A percentile compares a stretch with the other conserved stretches of the same genome.
Evolutionary conservation across 1,140 invertebrate genomes (phyloP).

Genomic region (Caerostris extrusa): DNA sequence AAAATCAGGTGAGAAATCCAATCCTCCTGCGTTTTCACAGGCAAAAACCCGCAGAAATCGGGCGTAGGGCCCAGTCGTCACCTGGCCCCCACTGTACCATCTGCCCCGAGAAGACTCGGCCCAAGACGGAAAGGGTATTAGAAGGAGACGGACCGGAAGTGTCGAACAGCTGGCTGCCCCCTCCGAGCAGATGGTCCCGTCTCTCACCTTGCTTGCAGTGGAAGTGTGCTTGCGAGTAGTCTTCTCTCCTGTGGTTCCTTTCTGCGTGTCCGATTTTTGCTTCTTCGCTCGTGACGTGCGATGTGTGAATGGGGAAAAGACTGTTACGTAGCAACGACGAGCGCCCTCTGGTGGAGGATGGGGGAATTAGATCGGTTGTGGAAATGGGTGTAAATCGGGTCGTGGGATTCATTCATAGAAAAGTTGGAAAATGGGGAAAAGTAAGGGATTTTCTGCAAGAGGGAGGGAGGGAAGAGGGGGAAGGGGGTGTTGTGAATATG

Average conservation of each 20-base stretch:
- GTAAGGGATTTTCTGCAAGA: not conserved
- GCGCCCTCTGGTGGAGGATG: conserved; percentile 28
- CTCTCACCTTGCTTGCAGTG: conserved; percentile 39
- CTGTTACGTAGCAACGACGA: not conserved
- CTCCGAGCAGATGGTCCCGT: conserved; percentile 45
- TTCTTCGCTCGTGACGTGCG: conserved; percentile 25
- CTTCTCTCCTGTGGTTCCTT: conserved; percentile 27
- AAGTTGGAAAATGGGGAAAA: too few relatives aligned
- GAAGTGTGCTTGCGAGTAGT: not conserved
- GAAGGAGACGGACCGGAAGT: conserved; percentile 31
- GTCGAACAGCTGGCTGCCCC: conserved; percentile 25
- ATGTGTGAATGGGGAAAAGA: conserved; percentile 33
- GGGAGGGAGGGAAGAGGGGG: too few relatives aligned
- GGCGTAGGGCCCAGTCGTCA: conserved; percentile 19
- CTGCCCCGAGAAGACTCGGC: conserved; percentile 47
- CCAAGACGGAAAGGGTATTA: conserved; percentile 53
- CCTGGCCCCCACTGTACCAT: conserved; percentile 53
- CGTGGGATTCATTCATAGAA: not conserved
- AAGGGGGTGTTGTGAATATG: too few relatives aligned
- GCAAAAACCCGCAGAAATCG: not conserved
- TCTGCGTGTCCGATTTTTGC: not conserved
- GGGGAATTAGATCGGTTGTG: not conserved
- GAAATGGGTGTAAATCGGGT: not conserved
- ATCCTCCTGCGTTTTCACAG: conserved; percentile 58
- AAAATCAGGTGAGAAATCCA: conserved; percentile 71